Conservation (phyloP, 2,797 vertebrate genomes). For the Danio albolineatus region DNA sequence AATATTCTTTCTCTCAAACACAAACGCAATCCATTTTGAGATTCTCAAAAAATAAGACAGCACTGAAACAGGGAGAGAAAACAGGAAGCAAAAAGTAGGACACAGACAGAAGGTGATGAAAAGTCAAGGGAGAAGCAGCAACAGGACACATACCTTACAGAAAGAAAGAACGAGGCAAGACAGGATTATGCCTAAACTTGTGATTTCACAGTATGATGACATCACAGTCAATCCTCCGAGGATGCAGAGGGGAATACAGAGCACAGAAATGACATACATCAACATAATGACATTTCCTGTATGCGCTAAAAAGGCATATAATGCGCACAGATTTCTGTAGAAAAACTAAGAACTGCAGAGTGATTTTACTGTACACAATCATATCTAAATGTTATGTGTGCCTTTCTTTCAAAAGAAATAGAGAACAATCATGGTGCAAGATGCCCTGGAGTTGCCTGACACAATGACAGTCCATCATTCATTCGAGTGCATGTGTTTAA, state of each 20-base stretch:
- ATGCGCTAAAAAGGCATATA: neutral
- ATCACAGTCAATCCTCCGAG: neutral
- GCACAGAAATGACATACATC: neutral
- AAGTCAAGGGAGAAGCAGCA: neutral
- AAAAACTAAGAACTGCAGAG: neutral
- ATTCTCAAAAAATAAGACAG: neutral
- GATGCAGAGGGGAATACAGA: neutral
- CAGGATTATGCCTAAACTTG: slow-evolving; percentile 1
- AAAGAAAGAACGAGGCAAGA: neutral
- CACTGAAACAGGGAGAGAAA: slow-evolving; percentile 3
- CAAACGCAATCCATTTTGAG: neutral
- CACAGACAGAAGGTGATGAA: slow-evolving; percentile 24
- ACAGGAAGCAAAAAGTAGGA: slow-evolving; percentile 25
- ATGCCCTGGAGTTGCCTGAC: neutral
- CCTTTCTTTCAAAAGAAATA: neutral
- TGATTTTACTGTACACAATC: neutral
- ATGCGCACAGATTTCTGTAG: too few species aligned
- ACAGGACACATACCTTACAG: neutral
- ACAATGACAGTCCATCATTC: slow-evolving; percentile 11
- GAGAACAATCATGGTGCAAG: neutral
- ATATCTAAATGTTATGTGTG: neutral
- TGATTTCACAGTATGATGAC: slow-evolving; percentile 5
- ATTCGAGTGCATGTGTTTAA: neutral
- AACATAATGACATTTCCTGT: neutral
- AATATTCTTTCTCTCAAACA: too few species aligned